Conservation (phyloP, 2,113 vertebrate species). For the Bubalus kerabau region DNA sequence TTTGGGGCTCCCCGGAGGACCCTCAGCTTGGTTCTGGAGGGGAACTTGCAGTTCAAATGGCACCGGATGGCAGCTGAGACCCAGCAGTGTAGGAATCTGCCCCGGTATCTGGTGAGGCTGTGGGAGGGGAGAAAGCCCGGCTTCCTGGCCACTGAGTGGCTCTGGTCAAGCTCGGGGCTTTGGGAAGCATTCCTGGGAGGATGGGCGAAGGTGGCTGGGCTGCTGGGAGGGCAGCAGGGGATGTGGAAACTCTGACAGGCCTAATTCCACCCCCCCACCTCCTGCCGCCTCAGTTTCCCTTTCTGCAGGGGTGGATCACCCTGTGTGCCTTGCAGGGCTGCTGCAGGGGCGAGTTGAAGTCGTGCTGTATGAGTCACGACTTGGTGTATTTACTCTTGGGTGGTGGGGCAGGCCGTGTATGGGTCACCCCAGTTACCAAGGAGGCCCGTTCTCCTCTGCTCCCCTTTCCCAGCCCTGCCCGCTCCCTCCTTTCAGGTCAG, state of each 20-base stretch:
- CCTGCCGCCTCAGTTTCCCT: background rate
- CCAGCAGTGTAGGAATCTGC: background rate
- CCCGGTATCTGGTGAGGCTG: background rate
- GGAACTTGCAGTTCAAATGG: background rate
- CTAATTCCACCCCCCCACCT: rapidly evolving
- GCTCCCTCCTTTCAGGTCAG: background rate
- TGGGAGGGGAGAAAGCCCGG: background rate
- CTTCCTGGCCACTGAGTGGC: background rate
- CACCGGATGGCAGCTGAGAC: background rate
- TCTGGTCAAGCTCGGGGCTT: background rate
- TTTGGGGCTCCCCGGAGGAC: background rate
- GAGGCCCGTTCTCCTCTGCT: background rate
- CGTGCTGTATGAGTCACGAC: background rate
- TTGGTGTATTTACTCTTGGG: background rate
- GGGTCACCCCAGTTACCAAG: background rate
- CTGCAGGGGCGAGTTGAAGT: background rate
- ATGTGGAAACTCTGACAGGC: no score
- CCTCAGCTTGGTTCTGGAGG: background rate
- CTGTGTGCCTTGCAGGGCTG: background rate
- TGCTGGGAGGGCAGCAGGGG: background rate
- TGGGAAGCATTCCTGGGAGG: background rate
- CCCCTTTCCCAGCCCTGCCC: background rate
- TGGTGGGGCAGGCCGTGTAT: background rate
- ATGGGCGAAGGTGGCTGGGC: background rate
- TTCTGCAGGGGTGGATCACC: background rate